A percentile compares a stretch with the other conserved stretches of the same genome.
Evolutionary conservation across 1,140 invertebrate genomes (phyloP).

Genomic region (Cryptotermes secundus): DNA sequence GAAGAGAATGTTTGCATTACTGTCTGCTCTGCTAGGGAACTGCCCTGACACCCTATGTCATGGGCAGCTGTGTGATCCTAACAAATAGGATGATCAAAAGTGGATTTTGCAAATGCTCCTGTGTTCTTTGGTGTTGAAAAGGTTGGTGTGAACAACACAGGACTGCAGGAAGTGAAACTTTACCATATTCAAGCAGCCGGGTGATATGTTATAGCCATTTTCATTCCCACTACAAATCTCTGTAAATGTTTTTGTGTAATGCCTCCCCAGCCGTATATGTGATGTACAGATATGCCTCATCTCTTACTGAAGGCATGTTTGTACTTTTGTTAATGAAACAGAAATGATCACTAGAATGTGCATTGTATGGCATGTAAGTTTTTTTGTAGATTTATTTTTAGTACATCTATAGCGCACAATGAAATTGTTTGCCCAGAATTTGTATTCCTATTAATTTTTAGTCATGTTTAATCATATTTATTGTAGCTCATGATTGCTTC

Average conservation of each 20-base stretch:
- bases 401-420: conserved; percentile 2
- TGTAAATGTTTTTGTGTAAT: not conserved
- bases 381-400: conserved; percentile 7
- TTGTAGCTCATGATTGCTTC: not conserved
- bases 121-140: not conserved
- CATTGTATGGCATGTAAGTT: not conserved
- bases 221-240: not conserved
- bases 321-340: not conserved
- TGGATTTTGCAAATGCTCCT: not conserved
- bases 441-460: not conserved
- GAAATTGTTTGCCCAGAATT: not conserved
- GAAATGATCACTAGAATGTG: not conserved
- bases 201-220: not conserved
- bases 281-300: not conserved
- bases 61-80: not conserved
- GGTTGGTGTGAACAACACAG: not conserved
- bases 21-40: no score
- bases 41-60: no score
- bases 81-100: not conserved
- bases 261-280: not conserved
- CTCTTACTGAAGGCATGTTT: not conserved
- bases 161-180: not conserved
- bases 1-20: no score
- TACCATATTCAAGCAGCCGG: not conserved
- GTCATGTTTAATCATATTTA: not conserved